phyloP scores from a whole-genome alignment of 2,888 invertebrate genomes.

The Troides oblongomaculatus region DNA sequence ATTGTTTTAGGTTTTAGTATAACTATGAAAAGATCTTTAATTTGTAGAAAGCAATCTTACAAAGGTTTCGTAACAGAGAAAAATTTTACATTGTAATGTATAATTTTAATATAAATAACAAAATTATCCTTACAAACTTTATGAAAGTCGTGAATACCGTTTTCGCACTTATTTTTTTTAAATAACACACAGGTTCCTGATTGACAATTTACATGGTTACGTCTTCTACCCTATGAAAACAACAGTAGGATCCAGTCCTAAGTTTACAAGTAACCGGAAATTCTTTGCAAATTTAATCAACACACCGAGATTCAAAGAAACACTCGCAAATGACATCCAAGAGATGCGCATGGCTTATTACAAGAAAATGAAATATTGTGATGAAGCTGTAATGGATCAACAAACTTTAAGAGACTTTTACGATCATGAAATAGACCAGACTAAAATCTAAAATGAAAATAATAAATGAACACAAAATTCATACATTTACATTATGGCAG shows the following conservation, averaged over 20 bases:
- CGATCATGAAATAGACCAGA: conserved; percentile 55
- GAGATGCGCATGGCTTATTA: conserved; percentile 43
- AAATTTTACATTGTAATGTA: too few relatives aligned
- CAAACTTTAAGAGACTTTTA: conserved; percentile 51
- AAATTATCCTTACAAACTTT: too few relatives aligned
- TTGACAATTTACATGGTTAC: conserved; percentile 52
- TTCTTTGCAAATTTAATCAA: conserved; percentile 65
- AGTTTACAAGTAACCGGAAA: conserved; percentile 60
- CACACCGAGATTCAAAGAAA: conserved; percentile 52
- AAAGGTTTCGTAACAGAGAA: too few relatives aligned
- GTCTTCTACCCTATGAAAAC: conserved; percentile 60
- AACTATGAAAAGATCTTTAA: too few relatives aligned
- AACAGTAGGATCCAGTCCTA: conserved; percentile 60
- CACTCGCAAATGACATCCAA: conserved; percentile 52
- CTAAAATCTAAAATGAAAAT: conserved; percentile 36
- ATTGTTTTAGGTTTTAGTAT: too few relatives aligned
- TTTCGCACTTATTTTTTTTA: not conserved
- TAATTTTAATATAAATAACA: too few relatives aligned
- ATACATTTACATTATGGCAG: too few relatives aligned
- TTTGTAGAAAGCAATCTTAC: too few relatives aligned
- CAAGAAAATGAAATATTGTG: conserved; percentile 59
- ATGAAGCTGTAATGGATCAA: conserved; percentile 50
- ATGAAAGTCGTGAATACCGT: not conserved
- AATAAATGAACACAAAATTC: not conserved
- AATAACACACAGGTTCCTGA: conserved; percentile 47